phyloP scores from a whole-genome alignment of 2,113 vertebrate species.

The Cryptomyrus ogoouensis region DNA sequence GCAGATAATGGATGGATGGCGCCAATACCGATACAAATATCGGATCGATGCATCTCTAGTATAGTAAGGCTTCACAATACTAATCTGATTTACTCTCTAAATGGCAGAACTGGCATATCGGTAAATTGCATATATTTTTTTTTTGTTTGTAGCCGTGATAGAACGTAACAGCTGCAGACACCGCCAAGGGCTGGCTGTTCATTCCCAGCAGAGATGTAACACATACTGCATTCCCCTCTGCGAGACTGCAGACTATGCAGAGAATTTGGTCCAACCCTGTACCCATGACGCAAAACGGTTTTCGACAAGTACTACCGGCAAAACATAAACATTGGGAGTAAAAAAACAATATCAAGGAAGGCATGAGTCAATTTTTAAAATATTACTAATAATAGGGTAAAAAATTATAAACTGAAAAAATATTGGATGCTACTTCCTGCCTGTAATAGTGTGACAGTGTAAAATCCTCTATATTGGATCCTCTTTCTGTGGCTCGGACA shows the following conservation, averaged over 20 bases:
- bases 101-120: background rate
- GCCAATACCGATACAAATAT: too few relatives aligned
- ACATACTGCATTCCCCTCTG: background rate
- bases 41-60: too few relatives aligned
- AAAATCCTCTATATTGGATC: background rate
- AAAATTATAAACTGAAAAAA: background rate
- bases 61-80: background rate
- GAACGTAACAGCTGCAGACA: background rate
- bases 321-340: background rate
- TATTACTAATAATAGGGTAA: background rate
- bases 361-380: background rate
- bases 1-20: too few relatives aligned
- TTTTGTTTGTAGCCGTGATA: background rate
- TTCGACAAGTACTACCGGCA: background rate
- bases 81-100: background rate
- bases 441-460: background rate
- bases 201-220: background rate
- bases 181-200: background rate
- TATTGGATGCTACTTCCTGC: background rate
- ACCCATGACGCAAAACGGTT: background rate
- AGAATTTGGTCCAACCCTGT: background rate
- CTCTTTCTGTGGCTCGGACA: background rate
- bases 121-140: background rate
- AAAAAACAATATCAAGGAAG: background rate
- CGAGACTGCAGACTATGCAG: background rate